phyloP scores from a whole-genome alignment of 2,113 vertebrate species.

The Anarhynchus alexandrinus region DNA sequence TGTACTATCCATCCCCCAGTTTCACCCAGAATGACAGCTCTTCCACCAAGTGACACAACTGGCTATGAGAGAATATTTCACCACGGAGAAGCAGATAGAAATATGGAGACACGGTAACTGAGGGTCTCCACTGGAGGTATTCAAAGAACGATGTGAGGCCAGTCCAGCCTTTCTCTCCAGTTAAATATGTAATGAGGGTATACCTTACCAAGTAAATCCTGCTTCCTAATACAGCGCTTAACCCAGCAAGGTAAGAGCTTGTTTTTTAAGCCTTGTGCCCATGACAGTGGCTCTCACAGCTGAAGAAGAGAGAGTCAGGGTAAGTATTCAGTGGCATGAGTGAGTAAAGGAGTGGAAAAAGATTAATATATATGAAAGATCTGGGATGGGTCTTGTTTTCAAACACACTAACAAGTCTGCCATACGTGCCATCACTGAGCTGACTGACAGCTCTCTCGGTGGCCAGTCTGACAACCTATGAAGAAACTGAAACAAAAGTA shows the following conservation, averaged over 20 bases:
- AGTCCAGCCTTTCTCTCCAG: background rate
- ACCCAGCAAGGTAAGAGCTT: background rate
- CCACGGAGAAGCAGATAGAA: background rate
- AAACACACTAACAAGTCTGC: background rate
- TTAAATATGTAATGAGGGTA: background rate
- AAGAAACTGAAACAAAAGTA: background rate
- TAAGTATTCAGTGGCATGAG: background rate
- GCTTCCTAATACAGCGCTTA: background rate
- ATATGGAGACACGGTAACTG: background rate
- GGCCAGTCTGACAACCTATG: background rate
- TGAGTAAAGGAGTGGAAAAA: background rate
- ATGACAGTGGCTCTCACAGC: background rate
- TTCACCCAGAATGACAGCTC: background rate
- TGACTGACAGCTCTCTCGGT: background rate
- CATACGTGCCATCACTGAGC: background rate
- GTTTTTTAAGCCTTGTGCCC: background rate
- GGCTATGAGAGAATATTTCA: background rate
- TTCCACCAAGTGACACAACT: background rate
- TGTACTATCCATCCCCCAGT: background rate
- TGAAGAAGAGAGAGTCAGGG: background rate
- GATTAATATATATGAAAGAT: background rate
- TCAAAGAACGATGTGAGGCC: rapidly evolving
- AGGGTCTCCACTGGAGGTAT: background rate
- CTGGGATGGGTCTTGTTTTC: background rate
- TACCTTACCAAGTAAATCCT: background rate